Evolutionary conservation across 2,888 invertebrate genomes (phyloP), one percentile per base, ranked within the genome.

Genomic region (Malacosoma neustria): DNA sequence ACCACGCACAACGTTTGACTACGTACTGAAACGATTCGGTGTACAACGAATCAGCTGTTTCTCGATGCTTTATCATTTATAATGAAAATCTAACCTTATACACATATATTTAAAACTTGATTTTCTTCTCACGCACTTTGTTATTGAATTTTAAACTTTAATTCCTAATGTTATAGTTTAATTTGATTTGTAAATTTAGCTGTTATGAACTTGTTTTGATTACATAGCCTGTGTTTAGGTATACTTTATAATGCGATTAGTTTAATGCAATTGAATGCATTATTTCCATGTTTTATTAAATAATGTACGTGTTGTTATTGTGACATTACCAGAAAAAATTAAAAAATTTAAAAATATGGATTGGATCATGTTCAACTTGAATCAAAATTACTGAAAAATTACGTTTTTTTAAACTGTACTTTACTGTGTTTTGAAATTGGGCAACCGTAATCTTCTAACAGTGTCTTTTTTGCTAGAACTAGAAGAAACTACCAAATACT

Each of bases 1-100:
- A 49, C 40, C 44, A 43, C 46, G 44, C 64, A 61, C 72, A 57
- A 57, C 62, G 71, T 66, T 65, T 70, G 68, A 72, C 68, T 69
- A 61, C 59, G 66, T 51, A 75, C 74, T 75, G 75, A 72, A 22
- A 22, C 22, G 22, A 22, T 22, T 7, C 9, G 22, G 6, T 22
- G 9, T 22, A 9, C 5, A 22, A 7, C 22, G 22, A 9, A 22
- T 22, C 22, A 22, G 22, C 22, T 22, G 22, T 22, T 22, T 22
- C 22, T 9, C 9, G 5, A 22, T 22, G 9, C 9, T 22, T 22
- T 22, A 22, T 9, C 5, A 22, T 22, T 22, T 7, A 22, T 9
- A 22, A 9, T 22, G 22, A 7, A 22, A 22, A 22, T 7, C 9
- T 22, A 5, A 22, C 22, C 22, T 5, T 22, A 22, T 7, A 22